Evolutionary conservation across 2,113 vertebrate species (phyloP).

Genomic region (Hemiprocne comata): DNA sequence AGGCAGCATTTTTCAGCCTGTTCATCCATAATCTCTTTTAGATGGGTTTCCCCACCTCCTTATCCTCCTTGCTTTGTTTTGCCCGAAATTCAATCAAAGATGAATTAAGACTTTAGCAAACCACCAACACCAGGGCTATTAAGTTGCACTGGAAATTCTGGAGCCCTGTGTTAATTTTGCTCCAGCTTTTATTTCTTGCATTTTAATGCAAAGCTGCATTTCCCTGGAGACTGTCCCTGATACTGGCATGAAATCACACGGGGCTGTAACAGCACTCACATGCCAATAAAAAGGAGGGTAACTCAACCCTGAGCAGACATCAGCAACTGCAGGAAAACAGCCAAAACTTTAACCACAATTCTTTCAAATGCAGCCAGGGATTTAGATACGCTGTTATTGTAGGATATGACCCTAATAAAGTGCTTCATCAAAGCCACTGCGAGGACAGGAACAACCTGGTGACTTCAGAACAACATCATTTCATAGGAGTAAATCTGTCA

Average conservation of each 20-base stretch:
- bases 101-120: conserved; percentile 82
- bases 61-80: conserved; percentile 73
- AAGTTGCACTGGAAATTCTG: conserved; percentile 6
- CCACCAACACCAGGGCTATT: conserved; percentile 56
- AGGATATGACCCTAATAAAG: conserved; percentile 75
- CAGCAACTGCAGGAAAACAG: conserved; percentile 67
- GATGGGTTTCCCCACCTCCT: conserved; percentile 66
- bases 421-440: conserved; percentile 77
- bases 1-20: conserved; percentile 64
- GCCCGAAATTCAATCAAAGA: conserved; percentile 85
- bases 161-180: conserved; percentile 69
- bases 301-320: conserved; percentile 60
- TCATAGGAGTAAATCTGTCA: conserved; percentile 54
- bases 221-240: background rate
- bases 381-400: conserved; percentile 71
- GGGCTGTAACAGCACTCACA: conserved; percentile 37
- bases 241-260: conserved; percentile 44
- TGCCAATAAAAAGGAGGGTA: conserved; percentile 50
- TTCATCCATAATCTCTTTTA: conserved; percentile 59
- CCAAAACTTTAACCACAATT: conserved; percentile 78
- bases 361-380: conserved; percentile 74
- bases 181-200: conserved; percentile 58
- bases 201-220: conserved; percentile 66
- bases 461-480: conserved; percentile 73
- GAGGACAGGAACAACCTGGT: conserved; percentile 62